Evolutionary conservation across 2,797 vertebrate genomes (phyloP).

Genomic region (Chloroceryle inda): DNA sequence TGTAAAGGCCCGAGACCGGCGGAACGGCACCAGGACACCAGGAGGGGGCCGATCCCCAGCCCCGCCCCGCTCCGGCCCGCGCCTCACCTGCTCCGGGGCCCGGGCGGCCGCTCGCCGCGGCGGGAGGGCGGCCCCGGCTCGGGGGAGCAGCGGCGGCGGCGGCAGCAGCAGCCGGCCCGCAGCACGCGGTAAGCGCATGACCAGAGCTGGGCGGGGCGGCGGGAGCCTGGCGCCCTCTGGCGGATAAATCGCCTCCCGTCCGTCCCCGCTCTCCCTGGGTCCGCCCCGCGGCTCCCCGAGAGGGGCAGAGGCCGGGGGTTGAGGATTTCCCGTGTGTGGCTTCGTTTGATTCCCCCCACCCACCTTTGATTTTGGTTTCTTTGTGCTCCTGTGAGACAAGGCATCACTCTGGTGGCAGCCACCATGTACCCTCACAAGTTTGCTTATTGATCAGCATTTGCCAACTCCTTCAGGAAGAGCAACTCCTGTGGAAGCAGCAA

Average conservation of each 20-base stretch:
- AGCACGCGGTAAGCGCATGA: background rate
- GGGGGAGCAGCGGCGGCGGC: too few species aligned
- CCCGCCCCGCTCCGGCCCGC: too few species aligned
- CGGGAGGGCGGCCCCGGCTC: too few species aligned
- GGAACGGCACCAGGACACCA: too few species aligned
- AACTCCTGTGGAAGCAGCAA: background rate
- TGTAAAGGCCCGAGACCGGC: too few species aligned
- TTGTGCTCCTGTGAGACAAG: too few species aligned
- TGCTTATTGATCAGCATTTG: too few species aligned
- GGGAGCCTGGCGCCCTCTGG: background rate
- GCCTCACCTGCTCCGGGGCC: background rate
- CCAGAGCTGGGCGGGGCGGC: background rate
- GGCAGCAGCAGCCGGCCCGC: background rate
- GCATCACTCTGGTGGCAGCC: background rate
- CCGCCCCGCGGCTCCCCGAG: fast-evolving
- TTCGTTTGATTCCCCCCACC: too few species aligned
- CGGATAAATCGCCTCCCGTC: background rate
- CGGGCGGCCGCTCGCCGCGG: background rate
- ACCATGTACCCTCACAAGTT: fast-evolving
- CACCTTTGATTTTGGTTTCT: too few species aligned
- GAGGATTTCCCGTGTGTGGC: background rate
- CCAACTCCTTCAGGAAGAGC: fast-evolving
- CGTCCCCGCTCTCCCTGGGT: too few species aligned
- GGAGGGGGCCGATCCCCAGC: too few species aligned
- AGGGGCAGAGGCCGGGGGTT: fast-evolving